Evolutionary conservation across 2,113 vertebrate genomes (phyloP), one percentile per base, ranked within the genome.

Genomic region (Rhabdomys dilectus): DNA sequence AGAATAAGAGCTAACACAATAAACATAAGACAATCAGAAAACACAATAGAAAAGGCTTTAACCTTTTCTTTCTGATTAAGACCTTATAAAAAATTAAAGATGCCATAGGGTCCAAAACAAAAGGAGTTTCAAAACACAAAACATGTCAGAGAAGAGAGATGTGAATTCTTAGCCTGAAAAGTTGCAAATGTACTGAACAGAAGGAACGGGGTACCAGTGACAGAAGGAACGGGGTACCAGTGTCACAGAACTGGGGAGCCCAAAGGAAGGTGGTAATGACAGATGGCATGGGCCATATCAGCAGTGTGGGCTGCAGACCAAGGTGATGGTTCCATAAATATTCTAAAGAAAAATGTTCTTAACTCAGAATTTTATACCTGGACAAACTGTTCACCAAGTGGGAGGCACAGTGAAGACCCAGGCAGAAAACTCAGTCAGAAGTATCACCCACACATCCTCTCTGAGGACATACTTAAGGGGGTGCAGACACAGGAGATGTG

Each of bases 71-170:
- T 82, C 62, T 66, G 31, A 81, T 39, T 76, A 73, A 87, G 70
- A 78, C n/a, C 26, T 26, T 85, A 45, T 70, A 56, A 91, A 82
- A 26, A 93, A n/a, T 29, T 26, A 89, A 76, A 94, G 42, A 72
- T 86, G 13, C 31, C 36, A 93, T 24, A 92, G 29, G 88, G 1
- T 64, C 72, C 85, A 64, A 85, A 75, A 53, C 72, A 73, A 97
- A 86, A 42, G 10, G 34, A 94, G 13, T 70, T 82, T 21, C 9
- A 90, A 81, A 91, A 81, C 53, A 91, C 1, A 96, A 60, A 93
- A 66, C 80, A 93, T 60, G 26, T 24, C 45, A 78, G 82, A 92
- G 76, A 34, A 85, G 91, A 93, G 80, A 85, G 75, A 72, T 80
- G 36, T 53, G 39, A 96, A 75, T 29, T 94, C 91, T 58, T 73